These are phyloP conservation scores for Bos indicus DNA, from an alignment of 2,113 vertebrate species.

Conservation along the genomic window DNA sequence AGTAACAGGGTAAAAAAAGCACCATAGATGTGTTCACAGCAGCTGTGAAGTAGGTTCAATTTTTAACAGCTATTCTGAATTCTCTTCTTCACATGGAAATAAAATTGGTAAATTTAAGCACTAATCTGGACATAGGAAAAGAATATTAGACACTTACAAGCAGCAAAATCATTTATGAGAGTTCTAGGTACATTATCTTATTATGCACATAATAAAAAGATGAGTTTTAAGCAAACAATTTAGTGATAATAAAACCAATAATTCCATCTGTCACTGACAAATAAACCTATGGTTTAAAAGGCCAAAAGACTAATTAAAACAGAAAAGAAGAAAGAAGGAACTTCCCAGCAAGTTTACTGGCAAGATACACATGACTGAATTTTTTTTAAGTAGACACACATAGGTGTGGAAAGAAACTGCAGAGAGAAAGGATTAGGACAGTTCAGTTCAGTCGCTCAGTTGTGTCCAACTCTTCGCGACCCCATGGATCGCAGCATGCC, in stretches of 20 bases:
- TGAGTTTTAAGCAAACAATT: constrained; percentile 6
- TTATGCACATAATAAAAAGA: neutral
- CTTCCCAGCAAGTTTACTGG: neutral
- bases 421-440: neutral
- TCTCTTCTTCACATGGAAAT: neutral
- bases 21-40: neutral
- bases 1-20: neutral
- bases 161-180: constrained; percentile 17
- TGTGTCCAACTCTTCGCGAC: no score
- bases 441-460: no score
- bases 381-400: neutral
- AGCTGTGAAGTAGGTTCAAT: neutral
- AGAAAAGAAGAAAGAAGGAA: neutral
- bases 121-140: neutral
- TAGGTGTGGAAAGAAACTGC: neutral
- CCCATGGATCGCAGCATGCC: no score
- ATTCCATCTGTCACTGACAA: neutral
- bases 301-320: constrained; percentile 20
- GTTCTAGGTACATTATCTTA: neutral
- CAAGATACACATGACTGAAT: neutral
- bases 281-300: neutral
- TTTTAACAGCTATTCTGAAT: neutral
- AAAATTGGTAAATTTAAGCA: constrained; percentile 8
- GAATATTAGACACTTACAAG: neutral
- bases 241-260: constrained; percentile 39